Percentiles rank a stretch among this genome's conserved stretches.
These are phyloP conservation scores for Montifringilla adamsi DNA, from an alignment of 2,113 vertebrate genomes.

Conservation along the genomic window DNA sequence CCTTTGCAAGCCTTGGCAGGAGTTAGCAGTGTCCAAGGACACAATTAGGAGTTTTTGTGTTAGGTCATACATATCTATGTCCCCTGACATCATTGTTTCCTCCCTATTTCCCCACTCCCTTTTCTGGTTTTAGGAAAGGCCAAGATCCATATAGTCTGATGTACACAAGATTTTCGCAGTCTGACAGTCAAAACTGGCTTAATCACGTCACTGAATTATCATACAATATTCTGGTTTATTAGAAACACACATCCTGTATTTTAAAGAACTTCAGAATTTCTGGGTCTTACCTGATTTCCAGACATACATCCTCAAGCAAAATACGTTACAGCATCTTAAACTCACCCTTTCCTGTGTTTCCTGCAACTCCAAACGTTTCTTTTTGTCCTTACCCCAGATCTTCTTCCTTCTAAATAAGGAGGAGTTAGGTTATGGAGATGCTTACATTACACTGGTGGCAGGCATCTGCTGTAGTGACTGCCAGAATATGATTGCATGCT, in stretches of 20 bases:
- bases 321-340: background rate
- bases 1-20: background rate
- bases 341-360: background rate
- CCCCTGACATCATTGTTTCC: background rate
- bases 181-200: background rate
- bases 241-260: background rate
- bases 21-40: background rate
- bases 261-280: background rate
- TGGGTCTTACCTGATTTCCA: background rate
- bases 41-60: background rate
- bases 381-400: background rate
- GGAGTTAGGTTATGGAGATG: conserved; percentile 1
- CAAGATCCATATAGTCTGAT: background rate
- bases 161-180: background rate
- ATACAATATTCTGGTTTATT: background rate
- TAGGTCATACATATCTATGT: background rate
- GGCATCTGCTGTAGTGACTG: background rate
- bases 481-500: conserved; percentile 2
- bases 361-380: background rate
- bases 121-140: background rate
- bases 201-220: background rate
- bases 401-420: background rate
- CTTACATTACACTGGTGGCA: conserved; percentile 12
- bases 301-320: background rate
- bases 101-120: background rate